phyloP scores from a whole-genome alignment of 2,113 vertebrate genomes.

The Myiopsitta monachus region DNA sequence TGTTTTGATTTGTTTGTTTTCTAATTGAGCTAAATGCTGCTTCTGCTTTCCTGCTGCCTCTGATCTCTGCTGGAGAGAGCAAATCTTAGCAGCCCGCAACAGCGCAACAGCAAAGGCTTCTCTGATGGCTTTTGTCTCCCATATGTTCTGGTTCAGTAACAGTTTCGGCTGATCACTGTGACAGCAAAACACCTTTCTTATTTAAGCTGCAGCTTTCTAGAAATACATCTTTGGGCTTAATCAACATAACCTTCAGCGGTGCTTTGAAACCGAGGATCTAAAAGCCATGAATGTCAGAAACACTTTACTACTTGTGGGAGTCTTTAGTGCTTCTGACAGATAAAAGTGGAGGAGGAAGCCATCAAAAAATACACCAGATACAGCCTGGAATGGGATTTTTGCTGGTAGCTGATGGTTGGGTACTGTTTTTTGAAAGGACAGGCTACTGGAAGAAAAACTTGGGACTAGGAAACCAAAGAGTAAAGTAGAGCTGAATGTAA shows the following conservation, averaged over 20 bases:
- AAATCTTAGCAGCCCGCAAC: constrained; percentile 10
- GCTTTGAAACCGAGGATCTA: constrained; percentile 56
- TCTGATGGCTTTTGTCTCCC: constrained; percentile 14
- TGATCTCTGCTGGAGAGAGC: constrained; percentile 30
- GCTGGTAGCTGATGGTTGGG: not conserved
- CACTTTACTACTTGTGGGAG: constrained; percentile 36
- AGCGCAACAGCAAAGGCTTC: not conserved
- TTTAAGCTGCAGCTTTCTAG: constrained; percentile 44
- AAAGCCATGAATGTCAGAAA: constrained; percentile 64
- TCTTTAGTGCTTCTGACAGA: constrained; percentile 51
- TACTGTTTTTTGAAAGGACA: not conserved
- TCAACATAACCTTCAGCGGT: constrained; percentile 49
- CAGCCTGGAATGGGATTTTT: not conserved
- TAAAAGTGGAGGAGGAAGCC: constrained; percentile 31
- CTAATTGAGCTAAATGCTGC: not conserved
- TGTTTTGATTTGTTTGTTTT: constrained; percentile 40
- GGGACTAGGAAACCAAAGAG: not conserved
- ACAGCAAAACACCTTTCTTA: constrained; percentile 37
- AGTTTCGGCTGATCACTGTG: constrained; percentile 23
- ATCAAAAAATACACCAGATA: not conserved
- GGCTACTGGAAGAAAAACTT: not conserved
- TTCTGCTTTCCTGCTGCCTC: not conserved
- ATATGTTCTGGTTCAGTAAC: constrained; percentile 16
- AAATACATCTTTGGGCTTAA: constrained; percentile 52
- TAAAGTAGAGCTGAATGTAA: not conserved